A percentile compares a stretch with the other conserved stretches of the same genome.
phyloP scores from a whole-genome alignment of 1,140 invertebrate genomes.

The Phocides pigmalion region DNA sequence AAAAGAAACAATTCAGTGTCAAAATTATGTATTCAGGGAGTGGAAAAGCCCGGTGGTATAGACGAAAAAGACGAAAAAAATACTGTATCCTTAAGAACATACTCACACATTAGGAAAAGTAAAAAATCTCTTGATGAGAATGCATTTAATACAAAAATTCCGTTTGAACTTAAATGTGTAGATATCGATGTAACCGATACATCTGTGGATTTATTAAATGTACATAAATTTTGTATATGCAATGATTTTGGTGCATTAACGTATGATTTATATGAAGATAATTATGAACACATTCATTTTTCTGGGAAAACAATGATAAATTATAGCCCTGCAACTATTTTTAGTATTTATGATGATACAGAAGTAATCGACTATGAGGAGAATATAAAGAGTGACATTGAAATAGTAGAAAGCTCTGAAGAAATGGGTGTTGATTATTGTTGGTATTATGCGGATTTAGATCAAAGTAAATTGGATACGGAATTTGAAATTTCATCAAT shows the following conservation, averaged over 20 bases:
- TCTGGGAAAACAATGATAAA: slow-evolving; percentile 31
- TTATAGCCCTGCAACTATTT: slow-evolving; percentile 44
- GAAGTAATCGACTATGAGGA: slow-evolving; percentile 10
- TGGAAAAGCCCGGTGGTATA: slow-evolving; percentile 78
- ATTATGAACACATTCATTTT: slow-evolving; percentile 69
- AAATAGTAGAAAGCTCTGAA: slow-evolving; percentile 16
- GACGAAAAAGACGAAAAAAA: slow-evolving; percentile 25
- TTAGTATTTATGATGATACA: slow-evolving; percentile 55
- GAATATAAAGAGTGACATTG: background rate
- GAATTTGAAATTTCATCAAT: background rate
- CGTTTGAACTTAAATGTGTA: slow-evolving; percentile 8
- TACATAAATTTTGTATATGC: slow-evolving; percentile 61
- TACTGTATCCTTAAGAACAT: slow-evolving; percentile 37
- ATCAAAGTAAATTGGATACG: slow-evolving; percentile 1
- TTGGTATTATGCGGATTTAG: slow-evolving; percentile 1
- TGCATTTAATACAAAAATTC: slow-evolving; percentile 2
- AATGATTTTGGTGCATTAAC: slow-evolving; percentile 61
- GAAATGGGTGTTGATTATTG: slow-evolving; percentile 21
- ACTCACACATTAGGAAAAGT: slow-evolving; percentile 36
- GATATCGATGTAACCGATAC: slow-evolving; percentile 29
- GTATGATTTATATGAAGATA: slow-evolving; percentile 41
- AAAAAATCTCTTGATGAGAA: slow-evolving; percentile 2
- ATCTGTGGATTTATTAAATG: slow-evolving; percentile 17
- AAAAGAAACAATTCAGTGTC: slow-evolving; percentile 46
- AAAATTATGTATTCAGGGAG: slow-evolving; percentile 70